A percentile compares a stretch with the other conserved stretches of the same genome.
phyloP scores from a whole-genome alignment of 2,888 invertebrate genomes.

The Orthonychiurus folsomi region DNA sequence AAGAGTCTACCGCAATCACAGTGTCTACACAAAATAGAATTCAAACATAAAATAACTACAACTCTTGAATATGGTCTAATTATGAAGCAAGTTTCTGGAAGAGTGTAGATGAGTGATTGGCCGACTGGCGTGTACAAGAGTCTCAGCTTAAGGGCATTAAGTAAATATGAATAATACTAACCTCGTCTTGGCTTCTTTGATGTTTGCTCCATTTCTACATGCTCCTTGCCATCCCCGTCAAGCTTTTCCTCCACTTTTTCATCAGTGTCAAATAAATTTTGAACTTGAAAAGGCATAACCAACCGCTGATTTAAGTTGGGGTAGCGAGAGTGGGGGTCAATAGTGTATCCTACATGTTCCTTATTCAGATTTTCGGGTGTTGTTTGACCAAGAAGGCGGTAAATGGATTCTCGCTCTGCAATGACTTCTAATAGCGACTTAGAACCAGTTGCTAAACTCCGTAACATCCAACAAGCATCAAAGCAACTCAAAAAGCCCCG shows the following conservation, averaged over 20 bases:
- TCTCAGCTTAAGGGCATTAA: slow-evolving; percentile 4
- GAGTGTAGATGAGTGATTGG: background rate
- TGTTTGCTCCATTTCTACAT: slow-evolving; percentile 50
- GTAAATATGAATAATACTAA: too few relatives aligned
- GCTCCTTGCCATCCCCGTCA: slow-evolving; percentile 42
- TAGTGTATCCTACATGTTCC: slow-evolving; percentile 74
- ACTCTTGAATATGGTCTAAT: background rate
- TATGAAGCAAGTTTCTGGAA: background rate
- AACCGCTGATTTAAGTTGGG: slow-evolving; percentile 68
- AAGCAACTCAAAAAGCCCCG: slow-evolving; percentile 80
- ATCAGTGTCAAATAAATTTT: slow-evolving; percentile 56
- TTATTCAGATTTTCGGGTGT: slow-evolving; percentile 92
- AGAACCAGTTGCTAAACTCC: slow-evolving; percentile 64
- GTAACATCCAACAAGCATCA: slow-evolving; percentile 92
- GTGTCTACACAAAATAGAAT: slow-evolving; percentile 44
- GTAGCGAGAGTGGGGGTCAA: slow-evolving; percentile 75
- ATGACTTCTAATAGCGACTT: slow-evolving; percentile 72
- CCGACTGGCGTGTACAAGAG: too few relatives aligned
- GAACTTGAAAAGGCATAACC: slow-evolving; percentile 66
- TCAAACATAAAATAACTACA: background rate
- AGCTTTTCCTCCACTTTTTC: slow-evolving; percentile 48
- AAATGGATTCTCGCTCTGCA: slow-evolving; percentile 90
- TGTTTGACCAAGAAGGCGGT: slow-evolving; percentile 80
- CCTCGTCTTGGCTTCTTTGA: slow-evolving; percentile 59
- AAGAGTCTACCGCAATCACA: slow-evolving; percentile 62